A percentile compares a stretch with the other conserved stretches of the same genome.
Evolutionary conservation across 2,113 vertebrate genomes (phyloP).

Genomic region (Acrocephalus arundinaceus): DNA sequence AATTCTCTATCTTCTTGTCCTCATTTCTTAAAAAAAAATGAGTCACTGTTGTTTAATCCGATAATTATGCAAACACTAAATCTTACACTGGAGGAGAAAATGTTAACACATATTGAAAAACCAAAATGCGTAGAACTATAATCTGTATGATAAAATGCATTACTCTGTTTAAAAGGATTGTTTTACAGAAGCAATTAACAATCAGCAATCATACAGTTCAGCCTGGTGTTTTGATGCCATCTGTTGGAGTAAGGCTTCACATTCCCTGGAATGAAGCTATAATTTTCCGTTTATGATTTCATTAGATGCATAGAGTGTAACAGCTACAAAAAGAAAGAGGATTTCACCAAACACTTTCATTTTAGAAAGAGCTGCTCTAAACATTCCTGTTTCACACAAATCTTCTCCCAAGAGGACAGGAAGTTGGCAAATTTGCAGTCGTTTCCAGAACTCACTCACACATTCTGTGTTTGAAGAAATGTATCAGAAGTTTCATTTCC

Average conservation of each 20-base stretch:
- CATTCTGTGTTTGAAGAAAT: not conserved
- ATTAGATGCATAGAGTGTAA: conserved; percentile 71
- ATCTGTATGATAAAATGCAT: conserved; percentile 84
- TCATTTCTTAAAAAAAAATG: conserved; percentile 55
- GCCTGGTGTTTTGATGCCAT: conserved; percentile 98
- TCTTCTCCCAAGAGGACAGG: conserved; percentile 8
- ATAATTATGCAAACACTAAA: conserved; percentile 79
- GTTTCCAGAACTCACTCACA: not conserved
- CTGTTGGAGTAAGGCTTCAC: conserved; percentile 91
- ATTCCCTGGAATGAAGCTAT: conserved; percentile 78
- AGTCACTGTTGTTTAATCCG: conserved; percentile 79
- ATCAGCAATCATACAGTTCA: conserved; percentile 83
- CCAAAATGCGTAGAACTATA: conserved; percentile 76
- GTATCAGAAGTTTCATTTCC: not conserved
- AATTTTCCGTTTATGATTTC: conserved; percentile 84
- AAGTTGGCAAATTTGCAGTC: conserved; percentile 2
- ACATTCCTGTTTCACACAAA: conserved; percentile 39
- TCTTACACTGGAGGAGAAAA: conserved; percentile 80
- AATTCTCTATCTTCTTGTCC: conserved; percentile 59
- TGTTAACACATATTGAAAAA: conserved; percentile 80
- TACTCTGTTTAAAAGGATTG: conserved; percentile 84
- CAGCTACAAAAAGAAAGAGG: conserved; percentile 69
- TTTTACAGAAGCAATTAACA: conserved; percentile 85
- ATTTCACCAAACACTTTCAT: conserved; percentile 59
- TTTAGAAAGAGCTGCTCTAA: conserved; percentile 46